phyloP scores from a whole-genome alignment of 2,113 vertebrate genomes.

The Pachypanchax playfairii region DNA sequence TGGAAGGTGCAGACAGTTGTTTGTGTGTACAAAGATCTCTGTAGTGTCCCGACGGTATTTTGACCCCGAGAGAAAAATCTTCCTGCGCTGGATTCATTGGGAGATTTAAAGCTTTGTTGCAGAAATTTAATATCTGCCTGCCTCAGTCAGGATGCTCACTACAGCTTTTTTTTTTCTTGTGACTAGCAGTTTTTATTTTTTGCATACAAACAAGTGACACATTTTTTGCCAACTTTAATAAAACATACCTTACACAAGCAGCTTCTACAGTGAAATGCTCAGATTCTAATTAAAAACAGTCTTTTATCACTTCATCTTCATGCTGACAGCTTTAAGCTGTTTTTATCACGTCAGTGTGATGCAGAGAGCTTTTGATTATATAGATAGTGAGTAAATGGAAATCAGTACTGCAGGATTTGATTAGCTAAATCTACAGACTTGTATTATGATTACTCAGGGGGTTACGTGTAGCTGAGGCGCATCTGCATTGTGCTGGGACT shows the following conservation, averaged over 20 bases:
- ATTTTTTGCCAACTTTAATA: not conserved
- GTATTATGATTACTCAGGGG: slow-evolving; percentile 9
- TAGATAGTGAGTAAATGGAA: not conserved
- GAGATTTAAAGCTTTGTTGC: not conserved
- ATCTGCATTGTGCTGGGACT: slow-evolving; percentile 28
- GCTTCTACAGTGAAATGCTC: not conserved
- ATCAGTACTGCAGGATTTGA: not conserved
- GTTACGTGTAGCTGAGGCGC: slow-evolving; percentile 15
- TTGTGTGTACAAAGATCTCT: not conserved
- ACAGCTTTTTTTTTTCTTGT: not conserved
- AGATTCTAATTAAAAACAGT: no score
- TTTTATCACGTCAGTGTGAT: no score
- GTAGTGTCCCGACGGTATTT: no score
- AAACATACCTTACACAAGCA: not conserved
- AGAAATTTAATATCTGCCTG: not conserved
- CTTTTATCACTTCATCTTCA: no score
- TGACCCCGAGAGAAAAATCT: no score
- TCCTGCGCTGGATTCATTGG: not conserved
- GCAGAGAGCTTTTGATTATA: not conserved
- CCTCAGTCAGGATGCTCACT: not conserved
- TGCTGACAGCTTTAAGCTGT: no score
- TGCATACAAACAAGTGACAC: no score
- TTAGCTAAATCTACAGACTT: slow-evolving; percentile 2
- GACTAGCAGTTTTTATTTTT: not conserved
- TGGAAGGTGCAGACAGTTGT: not conserved